Conservation (phyloP, 2,113 vertebrate species). For the Caloenas nicobarica region DNA sequence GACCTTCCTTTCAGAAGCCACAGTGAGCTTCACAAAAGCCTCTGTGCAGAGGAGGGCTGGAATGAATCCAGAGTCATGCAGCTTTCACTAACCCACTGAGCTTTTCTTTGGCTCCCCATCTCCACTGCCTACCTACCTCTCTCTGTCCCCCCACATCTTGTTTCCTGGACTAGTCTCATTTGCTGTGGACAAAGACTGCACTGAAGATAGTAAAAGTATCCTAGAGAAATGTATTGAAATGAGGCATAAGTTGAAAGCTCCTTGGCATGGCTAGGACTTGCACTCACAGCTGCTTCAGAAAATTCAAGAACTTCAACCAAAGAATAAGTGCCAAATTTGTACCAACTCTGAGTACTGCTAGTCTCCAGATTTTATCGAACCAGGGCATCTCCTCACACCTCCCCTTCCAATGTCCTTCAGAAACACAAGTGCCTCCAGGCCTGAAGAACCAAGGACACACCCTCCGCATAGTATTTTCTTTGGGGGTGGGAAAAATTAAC, state of each 20-base stretch:
- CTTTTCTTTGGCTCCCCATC: constrained; percentile 9
- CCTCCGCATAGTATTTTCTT: not conserved
- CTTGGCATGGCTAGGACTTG: not conserved
- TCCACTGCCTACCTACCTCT: not conserved
- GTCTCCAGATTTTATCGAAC: not conserved
- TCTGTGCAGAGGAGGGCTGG: constrained; percentile 30
- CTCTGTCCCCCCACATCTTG: not conserved
- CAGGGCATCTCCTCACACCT: not conserved
- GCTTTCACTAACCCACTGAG: constrained; percentile 24
- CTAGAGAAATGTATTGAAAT: not conserved
- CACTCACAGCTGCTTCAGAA: not conserved
- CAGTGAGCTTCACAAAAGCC: constrained; percentile 44
- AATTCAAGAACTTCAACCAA: not conserved
- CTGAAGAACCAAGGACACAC: not conserved
- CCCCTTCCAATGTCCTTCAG: not conserved
- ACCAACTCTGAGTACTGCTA: not conserved
- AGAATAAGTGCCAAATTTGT: not conserved
- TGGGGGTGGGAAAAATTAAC: not conserved
- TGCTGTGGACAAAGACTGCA: not conserved
- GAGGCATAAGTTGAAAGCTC: not conserved
- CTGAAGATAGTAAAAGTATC: not conserved
- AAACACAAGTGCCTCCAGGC: not conserved
- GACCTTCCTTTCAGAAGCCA: constrained; percentile 50
- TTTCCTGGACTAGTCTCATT: not conserved
- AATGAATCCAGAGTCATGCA: constrained; percentile 54